These are phyloP conservation scores for Aporophyla nigra DNA, from an alignment of 2,888 invertebrate genomes.

Conservation along the genomic window DNA sequence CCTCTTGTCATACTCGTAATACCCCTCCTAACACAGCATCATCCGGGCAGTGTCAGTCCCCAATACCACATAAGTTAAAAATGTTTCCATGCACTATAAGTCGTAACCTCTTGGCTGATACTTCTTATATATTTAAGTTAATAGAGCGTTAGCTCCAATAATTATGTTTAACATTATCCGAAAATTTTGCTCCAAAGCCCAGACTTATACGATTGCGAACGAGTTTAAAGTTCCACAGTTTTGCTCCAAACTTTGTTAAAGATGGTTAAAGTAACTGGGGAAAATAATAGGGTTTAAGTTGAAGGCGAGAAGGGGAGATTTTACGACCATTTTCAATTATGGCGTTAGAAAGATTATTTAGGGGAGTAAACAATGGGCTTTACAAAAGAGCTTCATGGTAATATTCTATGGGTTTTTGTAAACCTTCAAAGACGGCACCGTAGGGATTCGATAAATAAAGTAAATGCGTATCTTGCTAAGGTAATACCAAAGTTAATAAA, in stretches of 20 bases:
- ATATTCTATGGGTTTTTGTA: constrained; percentile 1
- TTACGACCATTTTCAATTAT: constrained; percentile 54
- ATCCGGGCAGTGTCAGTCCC: neutral
- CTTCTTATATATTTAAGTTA: constrained; percentile 14
- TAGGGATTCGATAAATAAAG: neutral
- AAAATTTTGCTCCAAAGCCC: constrained; percentile 64
- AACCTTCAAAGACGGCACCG: neutral
- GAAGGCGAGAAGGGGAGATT: constrained; percentile 42
- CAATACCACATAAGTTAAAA: neutral
- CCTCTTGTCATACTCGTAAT: neutral
- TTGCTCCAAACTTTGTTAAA: constrained; percentile 69
- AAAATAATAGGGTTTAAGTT: constrained; percentile 65
- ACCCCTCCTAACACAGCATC: neutral
- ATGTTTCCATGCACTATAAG: neutral
- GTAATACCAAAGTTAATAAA: neutral
- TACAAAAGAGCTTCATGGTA: constrained; percentile 13
- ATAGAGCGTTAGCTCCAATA: constrained; percentile 50
- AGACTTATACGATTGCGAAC: constrained; percentile 67
- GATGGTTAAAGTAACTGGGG: constrained; percentile 69
- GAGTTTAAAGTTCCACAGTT: constrained; percentile 69
- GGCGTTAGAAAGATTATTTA: constrained; percentile 39
- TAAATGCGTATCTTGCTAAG: neutral
- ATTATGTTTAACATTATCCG: constrained; percentile 69
- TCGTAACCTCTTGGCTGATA: neutral
- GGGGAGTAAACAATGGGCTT: constrained; percentile 36